Evolutionary conservation across 2,113 vertebrate species (phyloP).

Genomic region (Anguilla japonica): DNA sequence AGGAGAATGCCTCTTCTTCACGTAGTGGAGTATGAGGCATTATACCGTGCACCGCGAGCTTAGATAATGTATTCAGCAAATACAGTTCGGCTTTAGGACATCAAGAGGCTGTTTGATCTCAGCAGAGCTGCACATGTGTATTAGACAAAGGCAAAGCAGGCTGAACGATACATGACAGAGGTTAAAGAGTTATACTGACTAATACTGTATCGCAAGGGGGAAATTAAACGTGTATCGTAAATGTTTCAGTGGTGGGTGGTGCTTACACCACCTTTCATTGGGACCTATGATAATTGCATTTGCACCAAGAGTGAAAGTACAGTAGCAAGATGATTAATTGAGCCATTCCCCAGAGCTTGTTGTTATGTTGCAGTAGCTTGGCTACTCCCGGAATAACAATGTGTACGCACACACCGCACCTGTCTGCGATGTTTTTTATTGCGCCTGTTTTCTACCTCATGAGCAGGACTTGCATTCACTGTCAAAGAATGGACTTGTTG

Average conservation of each 20-base stretch:
- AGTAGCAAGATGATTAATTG: neutral
- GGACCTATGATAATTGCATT: neutral
- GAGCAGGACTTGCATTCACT: neutral
- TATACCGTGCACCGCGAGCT: constrained; percentile 59
- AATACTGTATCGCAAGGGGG: neutral
- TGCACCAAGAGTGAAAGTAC: neutral
- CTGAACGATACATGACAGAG: neutral
- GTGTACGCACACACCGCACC: neutral
- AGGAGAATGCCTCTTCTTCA: constrained; percentile 61
- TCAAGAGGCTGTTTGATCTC: constrained; percentile 68
- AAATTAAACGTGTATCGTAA: neutral
- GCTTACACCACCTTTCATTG: neutral
- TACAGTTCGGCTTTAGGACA: constrained; percentile 64
- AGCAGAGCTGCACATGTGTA: constrained; percentile 41
- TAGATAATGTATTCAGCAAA: constrained; percentile 65
- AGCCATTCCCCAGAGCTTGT: neutral
- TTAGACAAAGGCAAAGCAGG: constrained; percentile 16
- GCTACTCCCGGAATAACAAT: constrained; percentile 3
- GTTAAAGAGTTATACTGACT: neutral
- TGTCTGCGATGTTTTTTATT: neutral
- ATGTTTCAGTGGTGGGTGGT: neutral
- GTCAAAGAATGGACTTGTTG: neutral
- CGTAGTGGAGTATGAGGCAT: constrained; percentile 64
- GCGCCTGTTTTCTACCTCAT: neutral
- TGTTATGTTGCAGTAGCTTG: constrained; percentile 18